Evolutionary conservation across 2,888 invertebrate species (phyloP).

Genomic region (Neuroscelio doddi): DNA sequence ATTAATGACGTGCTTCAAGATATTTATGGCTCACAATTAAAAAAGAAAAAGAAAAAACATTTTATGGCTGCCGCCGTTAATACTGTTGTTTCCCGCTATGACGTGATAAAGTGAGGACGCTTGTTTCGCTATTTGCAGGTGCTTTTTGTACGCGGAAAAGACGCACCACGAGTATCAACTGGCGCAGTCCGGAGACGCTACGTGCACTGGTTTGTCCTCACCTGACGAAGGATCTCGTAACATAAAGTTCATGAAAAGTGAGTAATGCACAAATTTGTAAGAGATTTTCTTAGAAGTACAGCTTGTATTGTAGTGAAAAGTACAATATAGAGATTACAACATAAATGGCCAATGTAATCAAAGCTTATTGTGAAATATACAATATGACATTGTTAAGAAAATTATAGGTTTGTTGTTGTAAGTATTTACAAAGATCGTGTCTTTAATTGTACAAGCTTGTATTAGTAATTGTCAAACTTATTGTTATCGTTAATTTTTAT

Average conservation of each 20-base stretch:
- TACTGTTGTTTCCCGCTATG: background rate
- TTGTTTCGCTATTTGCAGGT: slow-evolving; percentile 72
- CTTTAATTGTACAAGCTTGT: no score
- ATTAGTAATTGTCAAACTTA: no score
- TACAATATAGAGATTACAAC: no score
- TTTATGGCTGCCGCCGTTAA: background rate
- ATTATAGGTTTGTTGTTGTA: no score
- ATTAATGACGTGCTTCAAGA: slow-evolving; percentile 3
- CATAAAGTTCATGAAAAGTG: slow-evolving; percentile 85
- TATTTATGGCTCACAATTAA: slow-evolving; percentile 10
- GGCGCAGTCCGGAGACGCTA: slow-evolving; percentile 86
- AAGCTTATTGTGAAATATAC: no score
- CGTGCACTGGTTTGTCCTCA: slow-evolving; percentile 84
- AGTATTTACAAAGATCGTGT: no score
- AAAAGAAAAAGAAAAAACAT: background rate
- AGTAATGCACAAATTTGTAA: no score
- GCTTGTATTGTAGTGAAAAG: no score
- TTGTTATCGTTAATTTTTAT: no score
- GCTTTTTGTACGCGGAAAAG: slow-evolving; percentile 83
- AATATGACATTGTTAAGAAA: no score
- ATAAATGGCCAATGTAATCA: no score
- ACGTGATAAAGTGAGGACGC: background rate
- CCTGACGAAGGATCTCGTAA: slow-evolving; percentile 85
- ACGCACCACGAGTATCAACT: slow-evolving; percentile 76
- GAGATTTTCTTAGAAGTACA: no score